phyloP scores from a whole-genome alignment of 2,797 vertebrate species.

The Limosa lapponica region DNA sequence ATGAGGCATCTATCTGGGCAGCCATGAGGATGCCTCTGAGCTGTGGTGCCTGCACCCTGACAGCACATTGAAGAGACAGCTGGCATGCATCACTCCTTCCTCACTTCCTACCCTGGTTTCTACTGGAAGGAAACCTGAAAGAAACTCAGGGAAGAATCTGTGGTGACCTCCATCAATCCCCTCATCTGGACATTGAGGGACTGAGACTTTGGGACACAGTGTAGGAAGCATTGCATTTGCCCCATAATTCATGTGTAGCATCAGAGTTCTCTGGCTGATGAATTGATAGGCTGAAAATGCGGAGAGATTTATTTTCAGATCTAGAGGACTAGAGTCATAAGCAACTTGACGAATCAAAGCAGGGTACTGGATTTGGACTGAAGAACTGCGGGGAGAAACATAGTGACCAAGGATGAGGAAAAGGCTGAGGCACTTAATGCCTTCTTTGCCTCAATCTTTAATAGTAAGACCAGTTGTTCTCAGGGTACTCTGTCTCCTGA shows the following conservation, averaged over 20 bases:
- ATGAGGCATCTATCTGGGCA: neutral
- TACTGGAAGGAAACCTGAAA: neutral
- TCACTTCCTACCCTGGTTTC: neutral
- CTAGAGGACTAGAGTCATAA: neutral
- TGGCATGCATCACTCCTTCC: neutral
- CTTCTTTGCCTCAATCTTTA: neutral
- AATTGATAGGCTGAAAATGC: neutral
- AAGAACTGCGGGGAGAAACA: neutral
- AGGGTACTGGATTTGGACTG: neutral
- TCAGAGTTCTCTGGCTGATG: neutral
- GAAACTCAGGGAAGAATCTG: neutral
- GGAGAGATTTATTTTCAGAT: neutral
- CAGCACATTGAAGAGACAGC: neutral
- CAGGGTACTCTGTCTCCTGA: neutral
- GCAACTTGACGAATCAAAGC: neutral
- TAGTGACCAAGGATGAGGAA: neutral
- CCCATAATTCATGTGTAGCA: neutral
- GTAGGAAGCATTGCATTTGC: neutral
- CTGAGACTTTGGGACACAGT: neutral
- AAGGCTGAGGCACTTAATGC: neutral
- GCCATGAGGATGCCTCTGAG: neutral
- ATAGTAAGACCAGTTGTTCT: neutral
- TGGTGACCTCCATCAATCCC: neutral
- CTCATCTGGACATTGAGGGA: neutral
- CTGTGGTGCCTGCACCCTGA: neutral